These are phyloP conservation scores for Drosophila watanabei DNA, from an alignment of 1,140 invertebrate genomes.

Conservation along the genomic window DNA sequence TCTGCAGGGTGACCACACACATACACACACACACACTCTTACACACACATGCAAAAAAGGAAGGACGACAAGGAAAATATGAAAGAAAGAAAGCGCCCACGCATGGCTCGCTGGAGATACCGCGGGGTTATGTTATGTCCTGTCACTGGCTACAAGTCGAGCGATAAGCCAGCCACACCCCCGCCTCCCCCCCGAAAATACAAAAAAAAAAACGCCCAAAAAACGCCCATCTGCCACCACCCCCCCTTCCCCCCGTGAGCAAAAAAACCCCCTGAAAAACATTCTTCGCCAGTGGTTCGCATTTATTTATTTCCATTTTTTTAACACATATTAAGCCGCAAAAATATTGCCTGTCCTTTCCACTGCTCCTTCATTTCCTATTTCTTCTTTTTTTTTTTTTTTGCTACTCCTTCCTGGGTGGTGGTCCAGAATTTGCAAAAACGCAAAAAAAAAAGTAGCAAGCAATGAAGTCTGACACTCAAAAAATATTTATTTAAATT, in stretches of 20 bases:
- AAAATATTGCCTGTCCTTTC: conserved; percentile 72
- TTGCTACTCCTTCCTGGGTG: conserved; percentile 13
- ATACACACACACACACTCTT: not conserved
- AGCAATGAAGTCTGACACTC: not conserved
- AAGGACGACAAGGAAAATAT: conserved; percentile 4
- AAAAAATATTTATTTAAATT: not conserved
- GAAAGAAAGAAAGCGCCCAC: conserved; percentile 45
- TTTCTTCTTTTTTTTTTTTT: conserved; percentile 18
- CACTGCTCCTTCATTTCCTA: conserved; percentile 9
- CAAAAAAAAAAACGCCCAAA: conserved; percentile 2
- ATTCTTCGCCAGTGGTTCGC: conserved; percentile 56
- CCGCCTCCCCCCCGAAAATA: not conserved
- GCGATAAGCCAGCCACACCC: conserved; percentile 48
- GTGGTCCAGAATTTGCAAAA: conserved; percentile 36
- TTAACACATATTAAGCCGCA: conserved; percentile 79
- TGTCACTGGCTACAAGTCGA: conserved; percentile 76
- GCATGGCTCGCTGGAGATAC: conserved; percentile 74
- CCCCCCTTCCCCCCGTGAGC: not conserved
- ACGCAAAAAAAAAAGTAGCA: conserved; percentile 35
- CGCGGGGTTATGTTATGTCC: conserved; percentile 79
- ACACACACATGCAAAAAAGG: conserved; percentile 20
- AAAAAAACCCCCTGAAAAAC: conserved; percentile 24
- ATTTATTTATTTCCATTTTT: conserved; percentile 57
- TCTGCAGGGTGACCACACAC: conserved; percentile 66
- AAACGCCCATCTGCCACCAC: conserved; percentile 12